A percentile compares a stretch with the other conserved stretches of the same genome.
Evolutionary conservation across 2,888 invertebrate genomes (phyloP).

Genomic region (Anagyrus pseudococci): DNA sequence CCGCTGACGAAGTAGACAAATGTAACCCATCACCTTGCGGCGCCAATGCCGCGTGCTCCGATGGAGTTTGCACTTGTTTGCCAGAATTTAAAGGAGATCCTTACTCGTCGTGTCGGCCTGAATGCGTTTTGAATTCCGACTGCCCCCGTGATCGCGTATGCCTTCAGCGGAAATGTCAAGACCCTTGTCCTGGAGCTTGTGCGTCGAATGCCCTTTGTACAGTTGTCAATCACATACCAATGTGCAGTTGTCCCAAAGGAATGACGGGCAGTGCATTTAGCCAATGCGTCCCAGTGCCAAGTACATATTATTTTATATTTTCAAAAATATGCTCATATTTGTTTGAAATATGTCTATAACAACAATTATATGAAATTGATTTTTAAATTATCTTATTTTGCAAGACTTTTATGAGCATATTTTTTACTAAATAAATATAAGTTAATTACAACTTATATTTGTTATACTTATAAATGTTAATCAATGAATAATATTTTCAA

Average conservation of each 20-base stretch:
- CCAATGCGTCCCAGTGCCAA: conserved; percentile 58
- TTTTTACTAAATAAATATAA: too few relatives aligned
- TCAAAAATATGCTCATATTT: too few relatives aligned
- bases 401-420: too few relatives aligned
- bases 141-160: conserved; percentile 85
- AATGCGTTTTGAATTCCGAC: conserved; percentile 85
- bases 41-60: conserved; percentile 77
- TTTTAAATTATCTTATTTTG: background rate
- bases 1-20: conserved; percentile 68
- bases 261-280: conserved; percentile 78
- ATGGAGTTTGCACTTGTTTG: conserved; percentile 55
- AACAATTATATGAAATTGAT: too few relatives aligned
- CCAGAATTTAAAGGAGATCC: conserved; percentile 59
- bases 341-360: too few relatives aligned
- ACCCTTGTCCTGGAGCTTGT: conserved; percentile 89
- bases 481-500: too few relatives aligned
- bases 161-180: conserved; percentile 80
- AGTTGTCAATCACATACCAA: conserved; percentile 84
- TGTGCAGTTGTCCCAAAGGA: conserved; percentile 78
- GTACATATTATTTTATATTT: too few relatives aligned
- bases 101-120: conserved; percentile 78
- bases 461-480: too few relatives aligned
- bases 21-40: conserved; percentile 90
- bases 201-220: conserved; percentile 83
- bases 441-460: too few relatives aligned